Conservation (phyloP, 2,113 vertebrate genomes). For the Brachypodius melanocephalos region DNA sequence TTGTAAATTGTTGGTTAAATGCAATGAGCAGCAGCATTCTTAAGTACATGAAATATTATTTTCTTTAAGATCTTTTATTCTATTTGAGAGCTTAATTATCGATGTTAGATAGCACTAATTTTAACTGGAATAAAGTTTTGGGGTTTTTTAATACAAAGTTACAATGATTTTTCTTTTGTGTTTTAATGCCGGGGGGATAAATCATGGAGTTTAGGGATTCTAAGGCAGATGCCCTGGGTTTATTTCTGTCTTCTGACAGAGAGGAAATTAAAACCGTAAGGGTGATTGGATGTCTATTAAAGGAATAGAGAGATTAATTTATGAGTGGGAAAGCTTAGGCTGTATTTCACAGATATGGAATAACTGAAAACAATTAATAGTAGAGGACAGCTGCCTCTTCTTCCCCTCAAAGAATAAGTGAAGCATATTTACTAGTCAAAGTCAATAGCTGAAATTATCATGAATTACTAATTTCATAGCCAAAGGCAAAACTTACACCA, state of each 20-base stretch:
- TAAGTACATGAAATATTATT: background rate
- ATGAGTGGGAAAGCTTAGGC: background rate
- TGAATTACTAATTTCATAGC: background rate
- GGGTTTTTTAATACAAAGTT: background rate
- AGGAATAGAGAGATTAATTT: background rate
- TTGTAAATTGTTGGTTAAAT: background rate
- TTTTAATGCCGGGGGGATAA: background rate
- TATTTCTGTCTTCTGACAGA: background rate
- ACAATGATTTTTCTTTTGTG: background rate
- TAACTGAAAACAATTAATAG: background rate
- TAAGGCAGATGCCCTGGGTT: background rate
- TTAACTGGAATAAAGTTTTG: background rate
- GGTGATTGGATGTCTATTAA: background rate
- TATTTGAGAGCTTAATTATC: background rate
- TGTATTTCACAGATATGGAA: background rate
- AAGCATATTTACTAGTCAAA: constrained; percentile 28
- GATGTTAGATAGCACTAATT: background rate
- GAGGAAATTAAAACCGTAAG: background rate
- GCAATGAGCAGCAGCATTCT: background rate
- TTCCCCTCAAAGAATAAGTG: background rate
- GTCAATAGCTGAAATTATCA: background rate
- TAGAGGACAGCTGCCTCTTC: background rate
- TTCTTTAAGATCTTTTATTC: background rate
- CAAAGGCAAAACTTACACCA: background rate
- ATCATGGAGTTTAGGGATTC: background rate